These are phyloP conservation scores for Portevinia maculata DNA, from an alignment of 2,888 invertebrate species.

Conservation along the genomic window DNA sequence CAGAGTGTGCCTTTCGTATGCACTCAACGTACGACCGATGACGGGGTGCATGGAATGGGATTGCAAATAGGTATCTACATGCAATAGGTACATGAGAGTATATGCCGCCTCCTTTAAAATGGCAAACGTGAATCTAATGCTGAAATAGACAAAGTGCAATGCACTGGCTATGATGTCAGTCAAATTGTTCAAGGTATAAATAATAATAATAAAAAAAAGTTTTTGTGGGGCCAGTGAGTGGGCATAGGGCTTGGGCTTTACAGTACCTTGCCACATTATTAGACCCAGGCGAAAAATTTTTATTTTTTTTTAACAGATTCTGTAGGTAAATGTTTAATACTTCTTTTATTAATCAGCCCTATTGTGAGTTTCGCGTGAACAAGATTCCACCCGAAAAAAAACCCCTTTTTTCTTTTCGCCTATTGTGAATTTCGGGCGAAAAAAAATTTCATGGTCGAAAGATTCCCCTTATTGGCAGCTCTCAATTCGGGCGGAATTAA, in stretches of 20 bases:
- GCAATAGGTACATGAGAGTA: background rate
- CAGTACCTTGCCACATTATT: too few species aligned
- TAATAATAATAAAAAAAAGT: constrained; percentile 27
- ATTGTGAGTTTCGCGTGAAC: too few species aligned
- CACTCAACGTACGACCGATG: background rate
- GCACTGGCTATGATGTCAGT: constrained; percentile 69
- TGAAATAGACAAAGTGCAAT: constrained; percentile 72
- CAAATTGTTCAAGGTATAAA: constrained; percentile 68
- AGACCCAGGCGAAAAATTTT: too few species aligned
- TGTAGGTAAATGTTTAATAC: too few species aligned
- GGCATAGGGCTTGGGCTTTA: constrained; percentile 11
- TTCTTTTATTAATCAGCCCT: too few species aligned
- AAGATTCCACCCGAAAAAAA: too few species aligned
- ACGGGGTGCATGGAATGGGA: constrained; percentile 38
- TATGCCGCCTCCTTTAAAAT: constrained; percentile 59
- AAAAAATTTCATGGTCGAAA: too few species aligned
- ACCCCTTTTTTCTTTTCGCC: too few species aligned
- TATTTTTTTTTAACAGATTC: too few species aligned
- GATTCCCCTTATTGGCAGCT: too few species aligned
- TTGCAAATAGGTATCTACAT: constrained; percentile 30
- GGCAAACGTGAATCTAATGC: constrained; percentile 74
- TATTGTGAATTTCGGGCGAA: too few species aligned
- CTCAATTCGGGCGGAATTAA: too few species aligned
- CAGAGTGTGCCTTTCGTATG: constrained; percentile 6
- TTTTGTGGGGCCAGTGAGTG: background rate